A percentile compares a stretch with the other conserved stretches of the same genome.
Conservation (phyloP, 2,888 invertebrate species). For the Drosophila buzzatii region DNA sequence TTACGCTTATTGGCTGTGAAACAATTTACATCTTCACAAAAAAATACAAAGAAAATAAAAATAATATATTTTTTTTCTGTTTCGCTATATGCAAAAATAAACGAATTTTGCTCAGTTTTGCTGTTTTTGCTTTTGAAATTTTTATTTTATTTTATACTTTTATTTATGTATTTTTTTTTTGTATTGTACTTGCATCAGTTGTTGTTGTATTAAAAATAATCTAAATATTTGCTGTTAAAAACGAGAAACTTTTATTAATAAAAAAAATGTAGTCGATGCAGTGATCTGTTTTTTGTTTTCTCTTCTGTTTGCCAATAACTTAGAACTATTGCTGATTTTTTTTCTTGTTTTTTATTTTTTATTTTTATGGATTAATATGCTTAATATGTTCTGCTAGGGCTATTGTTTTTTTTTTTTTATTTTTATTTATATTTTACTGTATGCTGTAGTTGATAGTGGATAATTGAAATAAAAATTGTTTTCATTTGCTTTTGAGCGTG, state of each 20-base stretch:
- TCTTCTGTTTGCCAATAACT: constrained; percentile 65
- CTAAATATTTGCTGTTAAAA: constrained; percentile 57
- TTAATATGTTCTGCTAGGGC: constrained; percentile 69
- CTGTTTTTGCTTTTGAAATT: constrained; percentile 26
- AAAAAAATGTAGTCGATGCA: constrained; percentile 42
- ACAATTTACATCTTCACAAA: constrained; percentile 48
- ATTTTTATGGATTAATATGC: constrained; percentile 67
- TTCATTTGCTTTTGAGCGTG: constrained; percentile 33
- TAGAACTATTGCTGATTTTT: constrained; percentile 66
- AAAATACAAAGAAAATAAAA: constrained; percentile 24
- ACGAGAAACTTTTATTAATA: constrained; percentile 68
- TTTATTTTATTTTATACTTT: too few species aligned
- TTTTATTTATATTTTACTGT: constrained; percentile 16
- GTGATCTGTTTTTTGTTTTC: constrained; percentile 30
- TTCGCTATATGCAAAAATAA: constrained; percentile 57
- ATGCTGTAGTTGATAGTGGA: constrained; percentile 58
- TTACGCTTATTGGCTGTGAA: constrained; percentile 74
- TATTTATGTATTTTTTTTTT: constrained; percentile 4
- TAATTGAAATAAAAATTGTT: constrained; percentile 79
- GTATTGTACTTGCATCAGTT: constrained; percentile 82
- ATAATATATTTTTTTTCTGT: constrained; percentile 12
- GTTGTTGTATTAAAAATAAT: constrained; percentile 57
- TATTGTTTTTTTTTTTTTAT: constrained; percentile 54
- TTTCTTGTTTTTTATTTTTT: constrained; percentile 47
- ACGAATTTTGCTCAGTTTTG: constrained; percentile 61